Conservation (phyloP, 2,113 vertebrate species). For the Heteronetta atricapilla region DNA sequence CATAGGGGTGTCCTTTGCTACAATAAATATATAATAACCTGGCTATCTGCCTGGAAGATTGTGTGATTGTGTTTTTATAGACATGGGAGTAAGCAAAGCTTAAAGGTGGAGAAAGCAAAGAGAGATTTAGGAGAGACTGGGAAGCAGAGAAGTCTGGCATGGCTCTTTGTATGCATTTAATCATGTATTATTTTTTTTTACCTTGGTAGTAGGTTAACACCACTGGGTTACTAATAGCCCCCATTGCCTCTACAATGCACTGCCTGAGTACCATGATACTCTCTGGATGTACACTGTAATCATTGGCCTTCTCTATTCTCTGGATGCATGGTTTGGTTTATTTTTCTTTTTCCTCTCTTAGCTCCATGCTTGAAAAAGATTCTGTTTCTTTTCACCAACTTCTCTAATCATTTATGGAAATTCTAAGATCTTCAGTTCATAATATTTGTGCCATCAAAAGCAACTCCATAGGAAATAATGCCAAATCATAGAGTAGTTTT, state of each 20-base stretch:
- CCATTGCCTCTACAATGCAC: background rate
- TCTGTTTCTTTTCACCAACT: background rate
- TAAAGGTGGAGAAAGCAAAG: background rate
- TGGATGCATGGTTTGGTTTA: background rate
- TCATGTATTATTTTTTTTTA: background rate
- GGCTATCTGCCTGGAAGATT: background rate
- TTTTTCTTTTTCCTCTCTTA: background rate
- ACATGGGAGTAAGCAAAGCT: fast-evolving
- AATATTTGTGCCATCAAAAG: background rate
- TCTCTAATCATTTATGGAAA: background rate
- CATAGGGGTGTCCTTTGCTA: background rate
- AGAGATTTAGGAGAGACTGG: background rate
- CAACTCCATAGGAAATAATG: background rate
- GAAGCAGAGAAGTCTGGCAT: background rate
- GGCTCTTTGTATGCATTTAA: background rate
- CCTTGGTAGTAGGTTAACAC: background rate
- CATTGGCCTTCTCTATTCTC: background rate
- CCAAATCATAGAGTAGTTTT: background rate
- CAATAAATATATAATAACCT: background rate
- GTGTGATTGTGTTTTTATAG: background rate
- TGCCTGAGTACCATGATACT: background rate
- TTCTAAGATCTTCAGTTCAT: background rate
- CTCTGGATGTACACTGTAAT: background rate
- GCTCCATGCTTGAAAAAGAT: background rate
- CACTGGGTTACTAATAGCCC: fast-evolving